Evolutionary conservation across 2,113 vertebrate genomes (phyloP).

Genomic region (Podarcis raffonei): DNA sequence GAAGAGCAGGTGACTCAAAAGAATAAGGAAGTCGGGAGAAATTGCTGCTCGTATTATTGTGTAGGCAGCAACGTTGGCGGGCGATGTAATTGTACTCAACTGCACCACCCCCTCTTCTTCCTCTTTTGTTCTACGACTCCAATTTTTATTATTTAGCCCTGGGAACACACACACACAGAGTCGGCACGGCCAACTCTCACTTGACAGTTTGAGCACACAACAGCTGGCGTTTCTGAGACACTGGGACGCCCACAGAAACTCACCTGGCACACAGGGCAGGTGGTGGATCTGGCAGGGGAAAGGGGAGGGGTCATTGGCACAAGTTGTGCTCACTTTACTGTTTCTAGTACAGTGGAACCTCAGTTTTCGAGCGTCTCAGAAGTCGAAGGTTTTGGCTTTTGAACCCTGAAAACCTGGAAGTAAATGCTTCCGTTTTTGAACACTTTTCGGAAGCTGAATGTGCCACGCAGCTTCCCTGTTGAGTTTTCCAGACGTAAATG

Average conservation of each 20-base stretch:
- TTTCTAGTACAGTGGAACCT: too few relatives aligned
- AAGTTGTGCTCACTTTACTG: background rate
- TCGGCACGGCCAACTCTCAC: background rate
- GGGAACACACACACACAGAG: background rate
- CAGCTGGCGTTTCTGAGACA: too few relatives aligned
- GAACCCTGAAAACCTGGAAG: too few relatives aligned
- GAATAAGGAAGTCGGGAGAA: background rate
- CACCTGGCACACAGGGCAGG: background rate
- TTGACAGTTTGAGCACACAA: background rate
- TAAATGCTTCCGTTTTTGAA: too few relatives aligned
- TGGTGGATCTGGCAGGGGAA: background rate
- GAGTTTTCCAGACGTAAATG: too few relatives aligned
- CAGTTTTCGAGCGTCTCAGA: too few relatives aligned
- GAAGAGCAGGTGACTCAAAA: slow-evolving; percentile 23
- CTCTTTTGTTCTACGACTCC: background rate
- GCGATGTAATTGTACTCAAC: background rate
- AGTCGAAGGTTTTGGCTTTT: too few relatives aligned
- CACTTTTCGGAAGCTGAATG: too few relatives aligned
- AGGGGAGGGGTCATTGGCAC: background rate
- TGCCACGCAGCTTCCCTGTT: too few relatives aligned
- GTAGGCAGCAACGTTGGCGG: background rate
- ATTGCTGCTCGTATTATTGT: background rate
- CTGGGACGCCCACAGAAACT: background rate
- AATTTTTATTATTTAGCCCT: background rate
- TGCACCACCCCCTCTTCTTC: background rate